Percentiles rank a stretch among this genome's conserved stretches.
Conservation (phyloP, 2,888 invertebrate genomes). For the Smittia aterrima region DNA sequence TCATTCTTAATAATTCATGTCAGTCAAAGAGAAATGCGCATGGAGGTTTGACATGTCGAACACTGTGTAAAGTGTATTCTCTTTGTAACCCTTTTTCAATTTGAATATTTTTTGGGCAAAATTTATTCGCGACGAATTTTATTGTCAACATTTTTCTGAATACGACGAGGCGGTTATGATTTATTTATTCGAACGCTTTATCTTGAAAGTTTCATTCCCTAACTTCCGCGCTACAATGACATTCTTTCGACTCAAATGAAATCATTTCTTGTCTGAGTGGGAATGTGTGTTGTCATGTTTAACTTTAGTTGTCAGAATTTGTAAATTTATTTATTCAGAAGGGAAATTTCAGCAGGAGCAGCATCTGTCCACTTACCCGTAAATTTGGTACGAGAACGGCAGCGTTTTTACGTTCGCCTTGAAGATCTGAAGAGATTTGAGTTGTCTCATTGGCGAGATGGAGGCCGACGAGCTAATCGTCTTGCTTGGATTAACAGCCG, state of each 20-base stretch:
- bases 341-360: background rate
- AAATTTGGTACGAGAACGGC: constrained; percentile 53
- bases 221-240: background rate
- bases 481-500: constrained; percentile 46
- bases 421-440: constrained; percentile 53
- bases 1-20: background rate
- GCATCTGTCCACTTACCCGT: constrained; percentile 50
- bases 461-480: constrained; percentile 44
- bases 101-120: background rate
- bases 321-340: background rate
- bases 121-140: constrained; percentile 27
- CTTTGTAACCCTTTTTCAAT: too few species aligned
- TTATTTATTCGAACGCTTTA: constrained; percentile 30
- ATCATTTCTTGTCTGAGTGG: background rate
- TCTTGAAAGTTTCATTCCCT: background rate
- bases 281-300: background rate
- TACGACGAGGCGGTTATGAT: constrained; percentile 27
- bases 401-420: constrained; percentile 53
- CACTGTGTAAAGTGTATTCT: too few species aligned
- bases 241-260: background rate
- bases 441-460: constrained; percentile 52
- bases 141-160: constrained; percentile 24
- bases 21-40: background rate
- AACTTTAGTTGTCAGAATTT: background rate
- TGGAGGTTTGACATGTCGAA: background rate